phyloP scores from a whole-genome alignment of 2,888 invertebrate genomes.

The Plutella xylostella region DNA sequence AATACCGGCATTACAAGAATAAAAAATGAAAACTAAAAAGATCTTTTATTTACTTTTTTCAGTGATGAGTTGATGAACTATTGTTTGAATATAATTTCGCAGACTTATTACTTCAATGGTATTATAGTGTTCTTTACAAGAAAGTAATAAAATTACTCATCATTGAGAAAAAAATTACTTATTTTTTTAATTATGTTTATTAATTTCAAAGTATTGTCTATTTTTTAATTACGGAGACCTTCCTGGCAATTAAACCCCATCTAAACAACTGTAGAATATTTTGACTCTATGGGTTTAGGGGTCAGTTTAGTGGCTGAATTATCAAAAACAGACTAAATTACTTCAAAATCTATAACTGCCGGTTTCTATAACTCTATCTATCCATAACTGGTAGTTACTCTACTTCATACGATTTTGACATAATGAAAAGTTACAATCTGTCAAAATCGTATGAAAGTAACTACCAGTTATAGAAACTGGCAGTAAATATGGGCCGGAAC shows the following conservation, averaged over 20 bases:
- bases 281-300: background rate
- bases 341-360: background rate
- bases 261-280: too few species aligned
- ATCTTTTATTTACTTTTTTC: too few species aligned
- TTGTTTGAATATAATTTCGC: background rate
- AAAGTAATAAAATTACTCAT: background rate
- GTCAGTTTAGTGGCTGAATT: background rate
- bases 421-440: too few species aligned
- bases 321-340: background rate
- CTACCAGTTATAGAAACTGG: background rate
- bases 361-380: too few species aligned
- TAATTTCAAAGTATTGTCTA: too few species aligned
- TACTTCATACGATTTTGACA: background rate
- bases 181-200: too few species aligned
- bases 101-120: background rate
- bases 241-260: too few species aligned
- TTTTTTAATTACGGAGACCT: too few species aligned
- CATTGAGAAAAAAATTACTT: background rate
- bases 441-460: too few species aligned
- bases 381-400: background rate
- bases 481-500: background rate
- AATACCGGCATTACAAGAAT: background rate
- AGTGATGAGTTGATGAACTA: background rate
- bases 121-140: background rate
- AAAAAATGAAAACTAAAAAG: background rate